Conservation (phyloP, 1,140 invertebrate genomes). For the Oryzaephilus surinamensis region DNA sequence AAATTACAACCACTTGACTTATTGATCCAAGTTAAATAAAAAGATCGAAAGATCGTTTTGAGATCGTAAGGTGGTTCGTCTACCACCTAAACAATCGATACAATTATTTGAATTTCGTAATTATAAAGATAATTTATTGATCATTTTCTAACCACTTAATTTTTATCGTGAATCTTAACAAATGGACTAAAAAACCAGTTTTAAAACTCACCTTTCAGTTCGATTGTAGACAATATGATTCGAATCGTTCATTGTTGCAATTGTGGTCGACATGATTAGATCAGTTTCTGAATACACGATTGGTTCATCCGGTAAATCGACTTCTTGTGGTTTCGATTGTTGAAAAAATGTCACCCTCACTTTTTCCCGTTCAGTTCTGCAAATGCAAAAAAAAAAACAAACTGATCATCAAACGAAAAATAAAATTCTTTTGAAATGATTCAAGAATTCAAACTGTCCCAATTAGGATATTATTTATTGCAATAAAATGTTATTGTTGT, state of each 20-base stretch:
- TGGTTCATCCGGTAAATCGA: constrained; percentile 48
- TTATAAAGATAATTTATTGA: too few relatives aligned
- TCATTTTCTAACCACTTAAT: not conserved
- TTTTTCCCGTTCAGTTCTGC: constrained; percentile 57
- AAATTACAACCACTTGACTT: too few relatives aligned
- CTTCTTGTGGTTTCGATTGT: constrained; percentile 59
- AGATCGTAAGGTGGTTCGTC: too few relatives aligned
- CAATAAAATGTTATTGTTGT: too few relatives aligned
- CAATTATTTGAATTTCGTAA: too few relatives aligned
- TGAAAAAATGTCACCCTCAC: constrained; percentile 73
- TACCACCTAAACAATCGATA: too few relatives aligned
- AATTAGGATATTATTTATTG: too few relatives aligned
- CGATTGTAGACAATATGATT: constrained; percentile 32
- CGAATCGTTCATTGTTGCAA: constrained; percentile 27
- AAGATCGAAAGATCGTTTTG: too few relatives aligned
- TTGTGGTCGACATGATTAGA: constrained; percentile 35
- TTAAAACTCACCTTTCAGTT: constrained; percentile 30
- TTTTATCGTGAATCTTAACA: not conserved
- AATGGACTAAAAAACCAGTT: not conserved
- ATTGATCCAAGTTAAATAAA: too few relatives aligned
- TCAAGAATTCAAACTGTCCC: too few relatives aligned
- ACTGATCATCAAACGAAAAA: too few relatives aligned
- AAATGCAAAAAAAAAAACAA: constrained; percentile 32
- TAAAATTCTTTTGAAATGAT: too few relatives aligned
- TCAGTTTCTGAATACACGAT: constrained; percentile 37